phyloP scores from a whole-genome alignment of 2,113 vertebrate species.

The Melanostigma gelatinosum region DNA sequence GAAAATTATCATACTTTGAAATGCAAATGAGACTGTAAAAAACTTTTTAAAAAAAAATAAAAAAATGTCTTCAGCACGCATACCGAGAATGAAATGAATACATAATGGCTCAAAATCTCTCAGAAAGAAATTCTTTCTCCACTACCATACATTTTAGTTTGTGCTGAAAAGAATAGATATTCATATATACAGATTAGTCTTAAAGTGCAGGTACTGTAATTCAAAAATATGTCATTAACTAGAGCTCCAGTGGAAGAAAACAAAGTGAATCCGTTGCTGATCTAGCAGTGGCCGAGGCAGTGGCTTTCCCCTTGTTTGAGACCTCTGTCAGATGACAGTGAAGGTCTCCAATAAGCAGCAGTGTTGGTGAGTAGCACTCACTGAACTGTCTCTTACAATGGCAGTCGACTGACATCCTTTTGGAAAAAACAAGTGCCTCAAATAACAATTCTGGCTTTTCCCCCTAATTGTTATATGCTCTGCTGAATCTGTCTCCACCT shows the following conservation, averaged over 20 bases:
- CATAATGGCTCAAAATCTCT: background rate
- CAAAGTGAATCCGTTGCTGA: slow-evolving; percentile 52
- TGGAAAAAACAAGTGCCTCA: slow-evolving; percentile 70
- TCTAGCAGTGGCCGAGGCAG: slow-evolving; percentile 37
- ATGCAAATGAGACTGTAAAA: slow-evolving; percentile 54
- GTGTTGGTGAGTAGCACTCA: slow-evolving; percentile 61
- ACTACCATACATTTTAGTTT: background rate
- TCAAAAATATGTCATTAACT: slow-evolving; percentile 23
- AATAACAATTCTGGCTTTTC: slow-evolving; percentile 63
- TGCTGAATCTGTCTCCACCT: slow-evolving; percentile 57
- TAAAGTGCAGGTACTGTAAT: slow-evolving; percentile 36
- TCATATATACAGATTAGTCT: background rate
- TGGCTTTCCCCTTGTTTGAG: slow-evolving; percentile 63
- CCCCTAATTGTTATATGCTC: slow-evolving; percentile 74
- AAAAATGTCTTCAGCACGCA: background rate
- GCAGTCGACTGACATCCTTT: slow-evolving; percentile 56
- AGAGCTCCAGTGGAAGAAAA: background rate
- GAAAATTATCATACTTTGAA: slow-evolving; percentile 52
- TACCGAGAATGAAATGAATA: slow-evolving; percentile 46
- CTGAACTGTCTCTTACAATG: slow-evolving; percentile 72
- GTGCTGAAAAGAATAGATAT: background rate
- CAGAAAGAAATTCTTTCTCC: background rate
- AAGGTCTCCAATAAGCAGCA: slow-evolving; percentile 74
- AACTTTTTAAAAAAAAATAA: slow-evolving; percentile 33
- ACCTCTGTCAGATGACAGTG: slow-evolving; percentile 71